Evolutionary conservation across 2,113 vertebrate species (phyloP), one percentile per base, ranked within the genome.

Genomic region (Dasyurus viverrinus): DNA sequence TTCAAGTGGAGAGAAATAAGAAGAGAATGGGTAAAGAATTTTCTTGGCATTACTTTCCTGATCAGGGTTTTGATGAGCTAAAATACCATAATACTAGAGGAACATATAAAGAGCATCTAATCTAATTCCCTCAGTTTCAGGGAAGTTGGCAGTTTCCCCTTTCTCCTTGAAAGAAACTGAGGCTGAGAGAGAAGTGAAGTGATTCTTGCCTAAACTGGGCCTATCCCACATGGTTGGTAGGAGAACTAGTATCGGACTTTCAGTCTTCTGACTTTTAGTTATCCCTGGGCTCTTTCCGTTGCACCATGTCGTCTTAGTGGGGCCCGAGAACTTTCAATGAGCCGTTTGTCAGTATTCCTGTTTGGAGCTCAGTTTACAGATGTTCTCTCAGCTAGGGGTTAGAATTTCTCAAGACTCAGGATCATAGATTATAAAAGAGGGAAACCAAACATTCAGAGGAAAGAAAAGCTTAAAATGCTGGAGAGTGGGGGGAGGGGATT

Each of bases 41-140:
- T 50, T 53, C 89, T 90, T 92, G 36, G 8, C 54, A 16, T 94
- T 94, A 36, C 92, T 94, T 95, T 96, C 90, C 90, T 25, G 94
- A 36, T 92, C 55, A 50, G 93, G 48, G 36, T 92, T 68, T 27
- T 90, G 95, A 46, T 92, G 54, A 95, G 94, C 11, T 54, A 95
- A 93, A 95, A n/a, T 47, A 89, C 12, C 30, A 54, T 89, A 90
- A 54, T 46, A 48, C 7, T 4, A 57, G 53, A 95, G 36, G 46
- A 92, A 76, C 52, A 11, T 16, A 46, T 48, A 53, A 76, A 46
- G 10, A 36, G 24, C 27, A 89, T 23, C 19, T 12, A 57, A 52
- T 53, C 48, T 19, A 54, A n/a, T 0, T 0, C 1, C 11, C 89
- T 54, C 89, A 89, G 48, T n/a, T 89, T 94, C 91, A 24, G 8